Conservation (phyloP, 2,888 invertebrate genomes). For the Orgyia antiqua region DNA sequence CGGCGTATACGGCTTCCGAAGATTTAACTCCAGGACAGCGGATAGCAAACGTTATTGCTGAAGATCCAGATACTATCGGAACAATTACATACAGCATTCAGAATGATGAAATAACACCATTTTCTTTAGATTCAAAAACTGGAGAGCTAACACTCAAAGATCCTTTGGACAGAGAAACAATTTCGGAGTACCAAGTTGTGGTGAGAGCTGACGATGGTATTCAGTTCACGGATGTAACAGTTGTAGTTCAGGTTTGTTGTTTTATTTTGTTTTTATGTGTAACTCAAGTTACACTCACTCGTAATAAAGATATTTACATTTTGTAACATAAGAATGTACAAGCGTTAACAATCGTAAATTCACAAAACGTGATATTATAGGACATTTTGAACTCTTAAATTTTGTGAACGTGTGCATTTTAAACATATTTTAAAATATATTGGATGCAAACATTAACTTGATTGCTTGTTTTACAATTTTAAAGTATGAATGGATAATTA, state of each 20-base stretch:
- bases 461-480: too few relatives aligned
- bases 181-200: conserved; percentile 86
- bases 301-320: conserved; percentile 27
- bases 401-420: too few relatives aligned
- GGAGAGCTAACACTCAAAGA: conserved; percentile 87
- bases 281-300: conserved; percentile 18
- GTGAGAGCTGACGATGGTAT: conserved; percentile 93
- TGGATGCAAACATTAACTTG: too few relatives aligned
- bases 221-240: conserved; percentile 87
- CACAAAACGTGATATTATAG: too few relatives aligned
- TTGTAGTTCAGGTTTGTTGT: conserved; percentile 85
- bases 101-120: conserved; percentile 81
- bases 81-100: conserved; percentile 85
- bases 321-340: conserved; percentile 15
- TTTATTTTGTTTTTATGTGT: conserved; percentile 16
- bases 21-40: conserved; percentile 89
- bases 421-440: too few relatives aligned
- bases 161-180: conserved; percentile 89
- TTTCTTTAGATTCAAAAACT: conserved; percentile 83
- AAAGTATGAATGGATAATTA: too few relatives aligned
- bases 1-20: conserved; percentile 88
- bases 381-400: too few relatives aligned
- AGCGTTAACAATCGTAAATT: conserved; percentile 11
- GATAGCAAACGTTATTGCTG: conserved; percentile 86
- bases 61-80: conserved; percentile 92